Conservation (phyloP, 2,888 invertebrate species). For the Pelosia muscerda region DNA sequence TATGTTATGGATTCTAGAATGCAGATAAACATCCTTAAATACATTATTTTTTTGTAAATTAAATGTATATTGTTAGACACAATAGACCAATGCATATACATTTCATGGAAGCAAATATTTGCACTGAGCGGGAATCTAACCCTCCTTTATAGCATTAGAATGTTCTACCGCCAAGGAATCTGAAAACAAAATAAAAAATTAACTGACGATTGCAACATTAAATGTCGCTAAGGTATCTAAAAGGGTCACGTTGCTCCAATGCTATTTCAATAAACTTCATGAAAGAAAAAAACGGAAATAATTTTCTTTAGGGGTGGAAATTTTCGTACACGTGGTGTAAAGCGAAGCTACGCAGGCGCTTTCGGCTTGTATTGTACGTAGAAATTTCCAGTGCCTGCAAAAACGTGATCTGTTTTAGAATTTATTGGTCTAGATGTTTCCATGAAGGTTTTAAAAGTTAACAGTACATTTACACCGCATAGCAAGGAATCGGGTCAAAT, state of each 20-base stretch:
- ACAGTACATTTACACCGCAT: too few relatives aligned
- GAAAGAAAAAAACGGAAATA: not conserved
- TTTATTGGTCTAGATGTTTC: not conserved
- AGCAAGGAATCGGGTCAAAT: too few relatives aligned
- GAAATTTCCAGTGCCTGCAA: not conserved
- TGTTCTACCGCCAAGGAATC: too few relatives aligned
- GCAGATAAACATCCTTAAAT: too few relatives aligned
- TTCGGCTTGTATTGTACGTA: not conserved
- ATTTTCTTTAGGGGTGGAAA: not conserved
- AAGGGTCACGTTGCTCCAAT: constrained; percentile 10
- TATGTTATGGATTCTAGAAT: too few relatives aligned
- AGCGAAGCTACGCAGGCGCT: not conserved
- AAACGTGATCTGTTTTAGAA: not conserved
- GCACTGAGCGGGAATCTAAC: too few relatives aligned
- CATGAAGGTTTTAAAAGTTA: not conserved
- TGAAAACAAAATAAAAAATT: not conserved
- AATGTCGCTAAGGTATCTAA: not conserved
- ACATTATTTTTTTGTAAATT: too few relatives aligned
- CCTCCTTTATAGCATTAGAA: not conserved
- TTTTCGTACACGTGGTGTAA: not conserved
- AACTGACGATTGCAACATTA: constrained; percentile 1
- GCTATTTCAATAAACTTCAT: not conserved
- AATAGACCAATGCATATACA: too few relatives aligned
- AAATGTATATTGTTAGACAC: too few relatives aligned
- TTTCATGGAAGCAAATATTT: too few relatives aligned